Evolutionary conservation across 2,113 vertebrate species (phyloP).

Genomic region (Thunnus thynnus): DNA sequence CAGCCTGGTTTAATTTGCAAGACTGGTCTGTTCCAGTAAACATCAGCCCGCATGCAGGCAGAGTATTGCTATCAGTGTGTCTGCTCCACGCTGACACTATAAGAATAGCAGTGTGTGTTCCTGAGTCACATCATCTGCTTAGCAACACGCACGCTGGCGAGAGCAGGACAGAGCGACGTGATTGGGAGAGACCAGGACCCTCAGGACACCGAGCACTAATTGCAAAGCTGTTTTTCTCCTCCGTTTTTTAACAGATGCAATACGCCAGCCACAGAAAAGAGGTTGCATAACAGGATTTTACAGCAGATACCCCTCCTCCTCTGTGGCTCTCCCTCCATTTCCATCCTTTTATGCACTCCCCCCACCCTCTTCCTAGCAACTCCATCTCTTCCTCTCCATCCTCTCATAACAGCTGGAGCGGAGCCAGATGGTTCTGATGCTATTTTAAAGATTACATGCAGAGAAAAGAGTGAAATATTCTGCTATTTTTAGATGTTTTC

Average conservation of each 20-base stretch:
- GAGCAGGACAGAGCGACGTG: conserved; percentile 70
- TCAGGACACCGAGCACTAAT: conserved; percentile 78
- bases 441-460: conserved; percentile 60
- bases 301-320: conserved; percentile 68
- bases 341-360: conserved; percentile 56
- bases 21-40: conserved; percentile 68
- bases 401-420: conserved; percentile 69
- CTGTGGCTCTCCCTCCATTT: conserved; percentile 59
- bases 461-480: conserved; percentile 42
- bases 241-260: conserved; percentile 78
- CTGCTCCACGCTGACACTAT: conserved; percentile 56
- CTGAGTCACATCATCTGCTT: conserved; percentile 83
- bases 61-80: conserved; percentile 55
- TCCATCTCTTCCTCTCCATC: conserved; percentile 59
- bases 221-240: conserved; percentile 79
- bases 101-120: conserved; percentile 69
- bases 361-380: conserved; percentile 57
- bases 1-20: conserved; percentile 64
- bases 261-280: conserved; percentile 68
- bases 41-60: conserved; percentile 40
- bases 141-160: conserved; percentile 76
- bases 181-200: conserved; percentile 82
- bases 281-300: conserved; percentile 83
- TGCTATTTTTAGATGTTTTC: conserved; percentile 25
- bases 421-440: conserved; percentile 66